Conservation (phyloP, 2,888 invertebrate species). For the Drosophila anomalata region DNA sequence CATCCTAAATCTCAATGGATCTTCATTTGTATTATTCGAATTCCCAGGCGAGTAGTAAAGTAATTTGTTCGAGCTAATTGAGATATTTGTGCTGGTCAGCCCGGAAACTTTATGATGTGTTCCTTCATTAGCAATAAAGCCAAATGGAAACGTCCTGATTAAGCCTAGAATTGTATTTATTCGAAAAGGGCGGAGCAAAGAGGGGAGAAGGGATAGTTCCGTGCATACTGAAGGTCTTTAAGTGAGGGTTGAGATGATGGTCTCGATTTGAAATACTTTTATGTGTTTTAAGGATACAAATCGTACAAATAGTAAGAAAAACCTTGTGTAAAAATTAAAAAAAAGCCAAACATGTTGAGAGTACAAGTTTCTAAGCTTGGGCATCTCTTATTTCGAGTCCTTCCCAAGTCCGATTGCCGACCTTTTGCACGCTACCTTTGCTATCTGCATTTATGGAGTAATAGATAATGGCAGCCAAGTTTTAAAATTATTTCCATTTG, state of each 20-base stretch:
- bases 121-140: conserved; percentile 74
- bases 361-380: neutral
- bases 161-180: conserved; percentile 22
- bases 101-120: conserved; percentile 65
- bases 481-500: conserved; percentile 62
- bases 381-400: neutral
- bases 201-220: neutral
- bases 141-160: conserved; percentile 52
- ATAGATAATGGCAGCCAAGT: conserved; percentile 70
- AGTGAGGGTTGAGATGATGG: neutral
- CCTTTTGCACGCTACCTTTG: conserved; percentile 28
- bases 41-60: conserved; percentile 74
- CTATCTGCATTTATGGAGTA: conserved; percentile 70
- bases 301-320: too few relatives aligned
- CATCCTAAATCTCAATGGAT: conserved; percentile 39
- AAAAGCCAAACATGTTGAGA: too few relatives aligned
- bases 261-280: neutral
- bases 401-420: conserved; percentile 5
- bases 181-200: conserved; percentile 5
- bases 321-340: too few relatives aligned
- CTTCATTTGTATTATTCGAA: conserved; percentile 10
- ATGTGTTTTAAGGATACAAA: neutral
- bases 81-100: conserved; percentile 63
- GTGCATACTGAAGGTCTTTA: conserved; percentile 10
- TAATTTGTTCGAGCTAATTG: conserved; percentile 76